Evolutionary conservation across 2,113 vertebrate genomes (phyloP).

Genomic region (Siphamia tubifer): DNA sequence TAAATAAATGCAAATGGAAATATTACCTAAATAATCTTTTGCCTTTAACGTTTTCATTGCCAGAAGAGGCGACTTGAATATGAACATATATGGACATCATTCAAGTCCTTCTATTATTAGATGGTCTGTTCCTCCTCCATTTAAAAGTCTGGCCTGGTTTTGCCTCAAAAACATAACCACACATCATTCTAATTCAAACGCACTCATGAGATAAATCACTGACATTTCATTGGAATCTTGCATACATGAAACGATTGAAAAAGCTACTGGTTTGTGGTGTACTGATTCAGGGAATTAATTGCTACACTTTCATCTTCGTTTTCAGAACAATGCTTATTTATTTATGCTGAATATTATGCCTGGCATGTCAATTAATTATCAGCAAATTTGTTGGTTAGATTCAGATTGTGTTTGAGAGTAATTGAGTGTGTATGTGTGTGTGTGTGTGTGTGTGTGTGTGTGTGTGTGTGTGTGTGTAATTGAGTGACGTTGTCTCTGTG

Average conservation of each 20-base stretch:
- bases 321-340: constrained; percentile 68
- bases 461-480: constrained; percentile 50
- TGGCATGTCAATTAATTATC: constrained; percentile 73
- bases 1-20: neutral
- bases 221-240: constrained; percentile 44
- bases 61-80: neutral
- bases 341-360: constrained; percentile 68
- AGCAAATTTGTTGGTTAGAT: constrained; percentile 69
- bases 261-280: constrained; percentile 13
- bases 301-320: constrained; percentile 54
- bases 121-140: neutral
- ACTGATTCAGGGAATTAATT: constrained; percentile 57
- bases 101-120: neutral
- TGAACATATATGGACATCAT: neutral
- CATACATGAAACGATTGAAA: constrained; percentile 36
- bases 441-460: constrained; percentile 49
- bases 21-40: neutral
- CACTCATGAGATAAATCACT: constrained; percentile 35
- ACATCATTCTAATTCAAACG: constrained; percentile 15
- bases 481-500: constrained; percentile 62
- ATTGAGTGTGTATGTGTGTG: constrained; percentile 12
- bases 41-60: neutral
- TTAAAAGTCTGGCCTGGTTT: constrained; percentile 18
- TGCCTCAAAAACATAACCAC: neutral
- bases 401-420: constrained; percentile 37